Evolutionary conservation across 1,140 invertebrate genomes (phyloP), one percentile per base, ranked within the genome.

Genomic region (Drosophila grimshawi): DNA sequence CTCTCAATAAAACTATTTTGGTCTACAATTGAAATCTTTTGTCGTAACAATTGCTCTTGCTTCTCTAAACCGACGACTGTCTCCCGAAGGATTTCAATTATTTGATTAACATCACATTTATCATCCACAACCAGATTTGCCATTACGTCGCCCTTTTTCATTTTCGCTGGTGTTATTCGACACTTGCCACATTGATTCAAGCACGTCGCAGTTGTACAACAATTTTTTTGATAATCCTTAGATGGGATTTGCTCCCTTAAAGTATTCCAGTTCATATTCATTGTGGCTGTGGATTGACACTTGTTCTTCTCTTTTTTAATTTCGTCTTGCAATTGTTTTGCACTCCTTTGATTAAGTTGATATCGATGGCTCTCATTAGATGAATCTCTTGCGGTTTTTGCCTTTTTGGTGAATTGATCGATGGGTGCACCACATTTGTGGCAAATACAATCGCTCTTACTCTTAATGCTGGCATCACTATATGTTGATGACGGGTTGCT

Each of bases 41-140:
- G 19, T 2, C 30, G 6, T 0, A 29, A 4, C 6, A 35, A 3
- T 33, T 39, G 11, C 32, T 52, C 41, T 19, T 71, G 52, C 7
- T 70, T 57, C 7, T 80, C 65, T 39, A 82, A 46, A 1, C 72
- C 62, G 3, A 48, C 41, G 5, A 83, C 46, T 11, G 80, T 80
- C 45, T 66, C 41, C 7, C 76, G 76, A 5, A 82, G 11, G 4
- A 83, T 56, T 2, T 49, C 10, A 4, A 82, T 60, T 5, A 82
- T 61, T 7, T 76, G 59, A n/a, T 29, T 35, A 0, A 80, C 60
- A 63, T 81, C 35, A 29, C 57, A 71, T 3, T 66, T 35, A n/a
- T 57, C 45, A 27, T 39, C 27, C 5, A 52, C 11, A 1, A 60
- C 39, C 1, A 60, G 59, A 4, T 48, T 49, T 0, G 48, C 30